Percentiles rank a stretch among this genome's conserved stretches.
These are phyloP conservation scores for Chanos chanos DNA, from an alignment of 2,797 vertebrate genomes.

Conservation along the genomic window DNA sequence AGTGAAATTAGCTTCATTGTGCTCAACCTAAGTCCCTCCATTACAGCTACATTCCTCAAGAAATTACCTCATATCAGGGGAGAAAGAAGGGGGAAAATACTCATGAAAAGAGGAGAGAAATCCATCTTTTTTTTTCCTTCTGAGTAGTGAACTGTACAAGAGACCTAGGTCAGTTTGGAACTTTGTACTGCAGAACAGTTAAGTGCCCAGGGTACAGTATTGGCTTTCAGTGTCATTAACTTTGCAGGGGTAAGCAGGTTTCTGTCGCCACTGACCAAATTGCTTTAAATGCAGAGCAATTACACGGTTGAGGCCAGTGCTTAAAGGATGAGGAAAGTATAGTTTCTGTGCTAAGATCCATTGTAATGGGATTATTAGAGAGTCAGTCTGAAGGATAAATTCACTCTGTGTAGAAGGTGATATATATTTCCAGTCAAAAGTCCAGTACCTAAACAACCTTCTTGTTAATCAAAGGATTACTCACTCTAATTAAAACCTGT, in stretches of 20 bases:
- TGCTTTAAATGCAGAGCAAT: slow-evolving; percentile 73
- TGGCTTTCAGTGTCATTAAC: slow-evolving; percentile 75
- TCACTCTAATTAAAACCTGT: slow-evolving; percentile 67
- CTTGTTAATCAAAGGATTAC: slow-evolving; percentile 67
- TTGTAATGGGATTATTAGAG: slow-evolving; percentile 71
- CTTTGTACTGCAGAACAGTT: slow-evolving; percentile 51
- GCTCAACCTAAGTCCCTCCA: slow-evolving; percentile 8
- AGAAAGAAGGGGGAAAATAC: slow-evolving; percentile 24
- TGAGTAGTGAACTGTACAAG: neutral
- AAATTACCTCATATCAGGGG: slow-evolving; percentile 23
- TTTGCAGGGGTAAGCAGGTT: slow-evolving; percentile 72
- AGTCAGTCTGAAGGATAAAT: slow-evolving; percentile 52
- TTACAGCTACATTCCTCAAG: slow-evolving; percentile 21
- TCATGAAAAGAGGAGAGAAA: slow-evolving; percentile 22
- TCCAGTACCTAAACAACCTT: slow-evolving; percentile 52
- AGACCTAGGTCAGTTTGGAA: slow-evolving; percentile 28
- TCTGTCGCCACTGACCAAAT: slow-evolving; percentile 74
- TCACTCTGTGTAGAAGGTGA: slow-evolving; percentile 46
- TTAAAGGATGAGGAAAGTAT: slow-evolving; percentile 66
- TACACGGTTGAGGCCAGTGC: slow-evolving; percentile 61
- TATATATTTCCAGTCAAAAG: slow-evolving; percentile 56
- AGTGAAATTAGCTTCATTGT: slow-evolving; percentile 12
- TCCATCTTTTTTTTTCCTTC: slow-evolving; percentile 1
- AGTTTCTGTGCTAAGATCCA: slow-evolving; percentile 60
- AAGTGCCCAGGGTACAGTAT: slow-evolving; percentile 60